Base-by-base conservation (phyloP, 2,797 vertebrate genomes). In the Tenualosa ilisha region DNA sequence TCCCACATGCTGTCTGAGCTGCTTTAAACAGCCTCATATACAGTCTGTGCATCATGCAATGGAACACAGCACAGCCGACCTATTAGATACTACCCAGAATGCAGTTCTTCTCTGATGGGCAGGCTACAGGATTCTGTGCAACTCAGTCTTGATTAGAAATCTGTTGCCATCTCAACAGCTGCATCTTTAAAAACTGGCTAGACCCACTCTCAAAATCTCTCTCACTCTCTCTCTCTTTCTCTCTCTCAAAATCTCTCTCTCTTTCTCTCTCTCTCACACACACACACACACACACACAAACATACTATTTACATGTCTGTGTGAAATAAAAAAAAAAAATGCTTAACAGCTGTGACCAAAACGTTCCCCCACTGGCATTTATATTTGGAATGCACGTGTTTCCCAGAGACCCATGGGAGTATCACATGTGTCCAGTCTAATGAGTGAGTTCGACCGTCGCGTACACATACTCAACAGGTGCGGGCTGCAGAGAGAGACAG, bases 81-180 rank as follows among this genome's bases (percentile, higher is more conserved):
- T 7, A 0, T 59, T 59, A 6, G 20, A n/a, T 59, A 7, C 56
- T n/a, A 59, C 56, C 56, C 56, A 59, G 20, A 59, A 22, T 6
- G 22, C 56, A 0, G 6, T n/a, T 6, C 56, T 22, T 59, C 56
- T 59, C 17, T n/a, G 56, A 59, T 59, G 61, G 61, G 56, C 22
- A 20, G 56, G 3, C 56, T 20, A 6, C n/a, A 3, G 8, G 4
- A 59, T 59, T n/a, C 63, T 9, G 24, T 3, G 8, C 9, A 11
- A 31, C 24, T 65, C 63, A 24, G 26, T 24, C 24, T 65, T 65
- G 61, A 24, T 24, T 63, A 65, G 63, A 31, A 65, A 31, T 9
- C 63, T 65, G 63, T 65, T 65, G 63, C 63, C 63, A 65, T 65
- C 63, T 65, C 63, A 65, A 65, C 63, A 65, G 63, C 63, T 31